These are phyloP conservation scores for Eublepharis macularius DNA, from an alignment of 2,113 vertebrate species.

Conservation along the genomic window DNA sequence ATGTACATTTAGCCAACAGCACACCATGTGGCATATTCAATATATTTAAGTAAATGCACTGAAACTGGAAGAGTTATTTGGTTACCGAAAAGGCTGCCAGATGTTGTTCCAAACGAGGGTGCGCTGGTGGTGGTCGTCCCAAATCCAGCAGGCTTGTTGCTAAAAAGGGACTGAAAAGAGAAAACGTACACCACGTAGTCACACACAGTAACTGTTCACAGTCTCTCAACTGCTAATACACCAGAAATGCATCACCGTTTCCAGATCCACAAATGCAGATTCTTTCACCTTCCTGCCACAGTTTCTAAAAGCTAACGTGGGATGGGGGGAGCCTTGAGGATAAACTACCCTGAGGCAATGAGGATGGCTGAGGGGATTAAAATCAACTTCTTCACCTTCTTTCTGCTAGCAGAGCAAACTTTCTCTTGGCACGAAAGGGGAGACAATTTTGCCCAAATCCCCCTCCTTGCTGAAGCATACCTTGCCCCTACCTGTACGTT, in stretches of 20 bases:
- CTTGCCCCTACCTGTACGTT: no score
- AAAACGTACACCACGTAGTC: not conserved
- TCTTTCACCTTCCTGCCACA: no score
- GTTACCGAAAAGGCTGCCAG: constrained; percentile 90
- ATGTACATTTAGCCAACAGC: constrained; percentile 20
- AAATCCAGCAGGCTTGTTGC: constrained; percentile 89
- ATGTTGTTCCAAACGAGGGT: constrained; percentile 87
- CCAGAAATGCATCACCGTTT: not conserved
- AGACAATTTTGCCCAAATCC: no score
- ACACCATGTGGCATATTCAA: constrained; percentile 52
- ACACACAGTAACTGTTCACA: not conserved
- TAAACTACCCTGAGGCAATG: no score
- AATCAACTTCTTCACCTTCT: no score
- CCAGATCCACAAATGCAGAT: no score
- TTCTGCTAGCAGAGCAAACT: no score
- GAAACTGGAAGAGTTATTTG: constrained; percentile 78
- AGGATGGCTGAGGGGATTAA: no score
- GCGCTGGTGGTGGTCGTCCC: constrained; percentile 94
- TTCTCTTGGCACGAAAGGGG: no score
- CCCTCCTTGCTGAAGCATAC: no score
- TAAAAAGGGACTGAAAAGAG: constrained; percentile 86
- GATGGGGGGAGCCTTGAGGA: no score
- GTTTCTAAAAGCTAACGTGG: no score
- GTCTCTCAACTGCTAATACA: not conserved
- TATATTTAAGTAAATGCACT: constrained; percentile 69